These are phyloP conservation scores for Bombus picipes DNA, from an alignment of 1,140 invertebrate species.

Conservation along the genomic window DNA sequence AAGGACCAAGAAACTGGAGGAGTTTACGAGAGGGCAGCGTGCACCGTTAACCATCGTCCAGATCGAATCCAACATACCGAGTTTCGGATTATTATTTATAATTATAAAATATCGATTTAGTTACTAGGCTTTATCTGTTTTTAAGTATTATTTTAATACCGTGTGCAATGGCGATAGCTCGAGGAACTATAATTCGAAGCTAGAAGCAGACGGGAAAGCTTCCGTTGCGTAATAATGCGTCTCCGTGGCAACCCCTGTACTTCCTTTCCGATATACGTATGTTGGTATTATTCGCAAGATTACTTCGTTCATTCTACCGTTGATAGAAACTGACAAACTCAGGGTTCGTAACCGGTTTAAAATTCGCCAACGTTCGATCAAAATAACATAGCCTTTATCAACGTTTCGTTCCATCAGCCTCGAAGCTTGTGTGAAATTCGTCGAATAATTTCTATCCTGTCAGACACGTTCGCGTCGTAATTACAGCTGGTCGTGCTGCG, in stretches of 20 bases:
- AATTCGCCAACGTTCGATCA: not conserved
- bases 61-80: too few species aligned
- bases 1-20: not conserved
- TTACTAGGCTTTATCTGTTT: too few species aligned
- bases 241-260: not conserved
- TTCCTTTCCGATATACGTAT: too few species aligned
- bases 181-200: not conserved
- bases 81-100: not conserved
- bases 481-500: constrained; percentile 14
- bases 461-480: constrained; percentile 16
- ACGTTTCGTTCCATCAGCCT: not conserved
- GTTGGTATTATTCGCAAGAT: not conserved
- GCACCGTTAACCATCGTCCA: not conserved
- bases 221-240: not conserved
- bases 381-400: not conserved
- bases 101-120: too few species aligned
- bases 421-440: not conserved
- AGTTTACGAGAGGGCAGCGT: not conserved
- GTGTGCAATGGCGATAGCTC: too few species aligned
- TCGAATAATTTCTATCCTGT: constrained; percentile 13
- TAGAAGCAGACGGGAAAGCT: not conserved
- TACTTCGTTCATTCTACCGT: not conserved
- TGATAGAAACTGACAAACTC: not conserved
- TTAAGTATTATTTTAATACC: too few species aligned
- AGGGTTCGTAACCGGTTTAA: not conserved